Conservation (phyloP, 2,888 invertebrate species). For the Heteromyza rotundicornis region DNA sequence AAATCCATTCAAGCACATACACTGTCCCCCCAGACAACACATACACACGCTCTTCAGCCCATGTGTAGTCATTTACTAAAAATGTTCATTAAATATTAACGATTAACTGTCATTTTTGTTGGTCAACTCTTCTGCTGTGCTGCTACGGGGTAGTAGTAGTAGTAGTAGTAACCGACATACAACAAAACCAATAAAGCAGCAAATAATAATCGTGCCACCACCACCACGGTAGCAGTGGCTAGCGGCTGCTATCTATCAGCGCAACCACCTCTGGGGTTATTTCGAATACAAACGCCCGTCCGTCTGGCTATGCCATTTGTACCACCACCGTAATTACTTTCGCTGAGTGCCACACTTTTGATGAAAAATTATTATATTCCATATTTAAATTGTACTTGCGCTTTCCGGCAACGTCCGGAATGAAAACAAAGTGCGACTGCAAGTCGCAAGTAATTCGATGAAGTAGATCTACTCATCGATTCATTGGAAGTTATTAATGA, state of each 20-base stretch:
- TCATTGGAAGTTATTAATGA: too few relatives aligned
- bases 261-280: slow-evolving; percentile 2
- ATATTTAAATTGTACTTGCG: slow-evolving; percentile 2
- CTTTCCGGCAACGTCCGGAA: too few relatives aligned
- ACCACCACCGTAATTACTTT: slow-evolving; percentile 15
- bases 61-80: slow-evolving; percentile 23
- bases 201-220: slow-evolving; percentile 6
- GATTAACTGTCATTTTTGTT: slow-evolving; percentile 41
- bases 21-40: not conserved
- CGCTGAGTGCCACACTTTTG: slow-evolving; percentile 14
- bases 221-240: too few relatives aligned
- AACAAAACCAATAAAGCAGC: slow-evolving; percentile 2
- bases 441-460: too few relatives aligned
- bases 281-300: not conserved
- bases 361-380: slow-evolving; percentile 20
- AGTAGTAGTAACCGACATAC: not conserved
- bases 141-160: not conserved
- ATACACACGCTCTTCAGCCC: slow-evolving; percentile 12
- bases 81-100: slow-evolving; percentile 58
- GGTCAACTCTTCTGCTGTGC: slow-evolving; percentile 15
- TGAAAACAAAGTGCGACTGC: too few relatives aligned
- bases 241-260: not conserved
- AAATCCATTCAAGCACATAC: not conserved
- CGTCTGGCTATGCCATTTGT: not conserved
- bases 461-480: too few relatives aligned